A percentile compares a stretch with the other conserved stretches of the same genome.
Conservation (phyloP, 2,113 vertebrate species). For the Rhipidura dahli region DNA sequence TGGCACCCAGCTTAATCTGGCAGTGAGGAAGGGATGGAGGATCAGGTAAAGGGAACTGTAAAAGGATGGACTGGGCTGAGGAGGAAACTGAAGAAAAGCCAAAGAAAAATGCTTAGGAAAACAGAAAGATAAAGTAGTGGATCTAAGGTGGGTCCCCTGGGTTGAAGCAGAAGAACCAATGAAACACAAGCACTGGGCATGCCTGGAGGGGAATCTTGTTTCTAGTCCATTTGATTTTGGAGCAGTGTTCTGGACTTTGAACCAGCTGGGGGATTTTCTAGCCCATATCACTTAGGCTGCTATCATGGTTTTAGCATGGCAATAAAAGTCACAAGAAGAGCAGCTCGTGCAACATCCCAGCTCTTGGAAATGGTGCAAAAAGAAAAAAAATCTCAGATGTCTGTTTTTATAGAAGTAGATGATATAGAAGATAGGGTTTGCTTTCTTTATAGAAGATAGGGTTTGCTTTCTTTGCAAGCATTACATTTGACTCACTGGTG, state of each 20-base stretch:
- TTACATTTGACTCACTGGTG: not conserved
- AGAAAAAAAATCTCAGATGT: not conserved
- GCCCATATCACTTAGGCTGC: not conserved
- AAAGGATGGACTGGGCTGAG: not conserved
- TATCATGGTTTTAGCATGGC: not conserved
- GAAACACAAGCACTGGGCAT: not conserved
- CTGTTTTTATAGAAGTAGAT: not conserved
- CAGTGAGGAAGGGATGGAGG: not conserved
- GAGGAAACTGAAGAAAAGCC: not conserved
- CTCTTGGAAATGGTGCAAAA: not conserved
- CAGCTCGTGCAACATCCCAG: not conserved
- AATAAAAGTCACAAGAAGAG: not conserved
- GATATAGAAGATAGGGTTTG: not conserved
- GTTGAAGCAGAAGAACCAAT: not conserved
- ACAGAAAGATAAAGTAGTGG: not conserved
- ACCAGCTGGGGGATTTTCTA: not conserved
- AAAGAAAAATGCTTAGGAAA: not conserved
- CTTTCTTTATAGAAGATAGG: not conserved
- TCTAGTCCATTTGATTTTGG: not conserved
- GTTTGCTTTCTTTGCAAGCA: not conserved
- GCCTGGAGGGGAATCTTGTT: not conserved
- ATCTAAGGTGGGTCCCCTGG: not conserved
- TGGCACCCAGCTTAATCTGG: not conserved
- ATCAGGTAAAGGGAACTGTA: not conserved
- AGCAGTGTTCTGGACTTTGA: not conserved